These are phyloP conservation scores for Petrolisthes cinctipes DNA, from an alignment of 2,888 invertebrate genomes.

Conservation along the genomic window DNA sequence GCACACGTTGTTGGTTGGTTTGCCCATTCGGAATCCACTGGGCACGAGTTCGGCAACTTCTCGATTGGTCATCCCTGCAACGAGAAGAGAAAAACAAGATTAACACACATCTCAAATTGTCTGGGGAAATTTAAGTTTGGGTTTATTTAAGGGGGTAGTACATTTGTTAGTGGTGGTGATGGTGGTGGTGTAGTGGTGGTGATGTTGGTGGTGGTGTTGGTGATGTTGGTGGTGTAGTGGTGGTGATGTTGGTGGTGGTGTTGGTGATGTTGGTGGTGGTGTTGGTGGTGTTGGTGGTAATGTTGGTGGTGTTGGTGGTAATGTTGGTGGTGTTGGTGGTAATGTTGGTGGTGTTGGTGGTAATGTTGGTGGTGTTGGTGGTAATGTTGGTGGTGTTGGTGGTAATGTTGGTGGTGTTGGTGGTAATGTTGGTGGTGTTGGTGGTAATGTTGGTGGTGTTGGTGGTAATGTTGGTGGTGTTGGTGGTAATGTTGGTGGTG, in stretches of 20 bases:
- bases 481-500: not conserved
- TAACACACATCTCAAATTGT: not conserved
- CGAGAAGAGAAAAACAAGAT: not conserved
- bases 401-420: not conserved
- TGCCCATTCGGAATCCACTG: conserved; percentile 96
- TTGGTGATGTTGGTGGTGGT: not conserved
- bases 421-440: not conserved
- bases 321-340: not conserved
- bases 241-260: not conserved
- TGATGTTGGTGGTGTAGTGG: not conserved
- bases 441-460: not conserved
- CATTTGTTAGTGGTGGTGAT: not conserved
- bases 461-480: not conserved
- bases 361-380: not conserved
- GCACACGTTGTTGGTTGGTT: conserved; percentile 87
- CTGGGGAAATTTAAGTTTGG: not conserved
- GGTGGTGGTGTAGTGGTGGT: not conserved
- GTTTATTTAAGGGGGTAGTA: not conserved
- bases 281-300: not conserved
- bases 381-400: not conserved
- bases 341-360: not conserved
- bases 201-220: not conserved
- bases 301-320: not conserved
- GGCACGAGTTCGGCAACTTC: conserved; percentile 97
- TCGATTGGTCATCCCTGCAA: conserved; percentile 87